phyloP scores from a whole-genome alignment of 2,888 invertebrate species.

The Lasioglossum morio region DNA sequence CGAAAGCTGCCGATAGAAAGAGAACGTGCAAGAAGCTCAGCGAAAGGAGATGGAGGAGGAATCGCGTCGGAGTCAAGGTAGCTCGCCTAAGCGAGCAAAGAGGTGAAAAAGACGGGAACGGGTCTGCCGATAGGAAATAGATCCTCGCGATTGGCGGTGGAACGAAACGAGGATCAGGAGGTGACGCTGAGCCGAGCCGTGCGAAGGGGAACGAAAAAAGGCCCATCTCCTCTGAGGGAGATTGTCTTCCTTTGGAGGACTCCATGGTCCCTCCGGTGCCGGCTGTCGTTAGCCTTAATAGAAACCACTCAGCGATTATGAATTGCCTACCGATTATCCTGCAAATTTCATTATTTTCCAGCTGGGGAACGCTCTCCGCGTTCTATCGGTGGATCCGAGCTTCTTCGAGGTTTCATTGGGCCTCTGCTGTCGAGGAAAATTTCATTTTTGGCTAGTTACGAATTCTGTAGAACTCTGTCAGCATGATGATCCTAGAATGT shows the following conservation, averaged over 20 bases:
- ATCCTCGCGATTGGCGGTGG: slow-evolving; percentile 75
- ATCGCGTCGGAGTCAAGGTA: slow-evolving; percentile 58
- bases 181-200: slow-evolving; percentile 16
- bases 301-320: slow-evolving; percentile 80
- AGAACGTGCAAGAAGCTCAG: slow-evolving; percentile 33
- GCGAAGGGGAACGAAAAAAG: slow-evolving; percentile 61
- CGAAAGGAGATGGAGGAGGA: slow-evolving; percentile 49
- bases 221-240: slow-evolving; percentile 84
- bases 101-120: slow-evolving; percentile 64
- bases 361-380: slow-evolving; percentile 56
- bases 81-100: slow-evolving; percentile 49
- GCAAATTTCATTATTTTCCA: slow-evolving; percentile 83
- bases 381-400: slow-evolving; percentile 43
- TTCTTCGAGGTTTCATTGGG: slow-evolving; percentile 28
- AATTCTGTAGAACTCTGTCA: neutral
- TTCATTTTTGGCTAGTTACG: slow-evolving; percentile 57
- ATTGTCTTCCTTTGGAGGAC: slow-evolving; percentile 81
- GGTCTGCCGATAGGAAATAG: slow-evolving; percentile 82
- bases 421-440: slow-evolving; percentile 50
- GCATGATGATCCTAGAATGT: neutral
- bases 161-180: slow-evolving; percentile 53
- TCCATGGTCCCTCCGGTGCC: slow-evolving; percentile 56
- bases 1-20: slow-evolving; percentile 23
- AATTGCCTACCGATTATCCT: slow-evolving; percentile 82
- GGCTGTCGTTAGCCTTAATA: slow-evolving; percentile 71